Base-by-base conservation (phyloP, 2,113 vertebrate species). In the Ictalurus punctatus region DNA sequence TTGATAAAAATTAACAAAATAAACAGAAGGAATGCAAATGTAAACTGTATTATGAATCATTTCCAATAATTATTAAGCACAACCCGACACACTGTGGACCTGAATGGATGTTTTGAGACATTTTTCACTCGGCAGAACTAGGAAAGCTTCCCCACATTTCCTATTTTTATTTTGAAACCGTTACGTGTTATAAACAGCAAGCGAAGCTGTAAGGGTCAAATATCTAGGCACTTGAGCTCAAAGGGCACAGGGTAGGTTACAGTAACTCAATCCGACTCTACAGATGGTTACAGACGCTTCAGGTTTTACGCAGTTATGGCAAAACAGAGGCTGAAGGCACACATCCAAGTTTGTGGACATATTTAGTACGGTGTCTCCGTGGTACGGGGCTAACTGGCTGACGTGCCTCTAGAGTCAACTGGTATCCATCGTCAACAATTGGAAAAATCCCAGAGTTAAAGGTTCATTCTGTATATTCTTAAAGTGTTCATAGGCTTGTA, bases 181-280 rank as follows among this genome's bases (percentile, higher is more conserved):
- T 34, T 34, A 44, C 16, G 5, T 48, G 6, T 30, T 21, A 73
- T 61, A 74, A 74, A 73, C 21, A 19, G 67, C 65, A 69, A 61
- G 67, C 23, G 4, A n/a, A 37, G 17, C 56, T 27, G 63, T 58
- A 67, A 58, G 87, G 79, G 44, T 83, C 52, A 73, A 61, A 83
- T 88, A 40, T 73, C 54, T 30, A 37, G 23, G 44, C 87, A 73
- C 54, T 30, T 13, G 80, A 61, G 34, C 65, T 74, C 48, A 71
- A 37, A 83, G 79, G 63, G 44, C 37, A 82, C 10, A 61, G 71
- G 23, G 56, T n/a, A 44, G 17, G 16, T 56, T 48, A 30, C 54
- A 10, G 87, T 83, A 88, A 88, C 80, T 83, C 52, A 59, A 83
- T 74, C 65, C 6, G 23, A 63, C 44, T 52, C 44, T 87, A 19